These are phyloP conservation scores for Ceraclea dissimilis DNA, from an alignment of 2,888 invertebrate species.

Conservation along the genomic window DNA sequence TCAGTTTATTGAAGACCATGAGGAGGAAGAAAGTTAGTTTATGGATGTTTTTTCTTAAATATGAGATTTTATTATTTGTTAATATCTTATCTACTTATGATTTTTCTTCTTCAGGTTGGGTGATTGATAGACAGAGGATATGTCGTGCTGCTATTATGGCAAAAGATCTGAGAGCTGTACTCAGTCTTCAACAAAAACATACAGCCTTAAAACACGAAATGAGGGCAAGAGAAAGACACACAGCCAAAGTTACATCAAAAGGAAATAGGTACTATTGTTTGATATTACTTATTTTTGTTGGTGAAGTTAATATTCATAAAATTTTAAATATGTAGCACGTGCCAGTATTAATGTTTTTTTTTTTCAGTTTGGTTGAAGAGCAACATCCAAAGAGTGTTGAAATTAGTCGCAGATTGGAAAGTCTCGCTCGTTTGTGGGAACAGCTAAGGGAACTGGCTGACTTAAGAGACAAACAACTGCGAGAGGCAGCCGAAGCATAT, in stretches of 20 bases:
- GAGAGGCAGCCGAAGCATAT: conserved; percentile 87
- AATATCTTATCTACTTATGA: neutral
- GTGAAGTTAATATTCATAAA: neutral
- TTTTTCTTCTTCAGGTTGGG: conserved; percentile 61
- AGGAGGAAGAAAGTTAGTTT: conserved; percentile 76
- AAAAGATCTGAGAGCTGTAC: conserved; percentile 85
- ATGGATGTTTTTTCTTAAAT: neutral
- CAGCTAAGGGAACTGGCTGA: conserved; percentile 78
- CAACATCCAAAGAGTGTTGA: conserved; percentile 76
- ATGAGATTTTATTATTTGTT: neutral
- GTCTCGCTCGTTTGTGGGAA: conserved; percentile 80
- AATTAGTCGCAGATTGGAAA: conserved; percentile 71
- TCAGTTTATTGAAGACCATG: conserved; percentile 94
- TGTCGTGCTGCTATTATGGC: conserved; percentile 90
- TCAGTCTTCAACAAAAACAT: conserved; percentile 87
- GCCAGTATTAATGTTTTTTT: neutral
- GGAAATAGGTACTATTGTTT: conserved; percentile 52
- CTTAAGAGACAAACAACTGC: conserved; percentile 63
- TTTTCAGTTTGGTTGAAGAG: conserved; percentile 62
- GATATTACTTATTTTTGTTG: neutral
- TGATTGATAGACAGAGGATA: conserved; percentile 88
- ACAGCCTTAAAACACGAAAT: conserved; percentile 86
- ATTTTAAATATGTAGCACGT: neutral
- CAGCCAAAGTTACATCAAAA: conserved; percentile 41
- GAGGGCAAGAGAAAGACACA: conserved; percentile 54